Base-by-base conservation (phyloP, 2,888 invertebrate genomes). In the Xestia rhomboidea region DNA sequence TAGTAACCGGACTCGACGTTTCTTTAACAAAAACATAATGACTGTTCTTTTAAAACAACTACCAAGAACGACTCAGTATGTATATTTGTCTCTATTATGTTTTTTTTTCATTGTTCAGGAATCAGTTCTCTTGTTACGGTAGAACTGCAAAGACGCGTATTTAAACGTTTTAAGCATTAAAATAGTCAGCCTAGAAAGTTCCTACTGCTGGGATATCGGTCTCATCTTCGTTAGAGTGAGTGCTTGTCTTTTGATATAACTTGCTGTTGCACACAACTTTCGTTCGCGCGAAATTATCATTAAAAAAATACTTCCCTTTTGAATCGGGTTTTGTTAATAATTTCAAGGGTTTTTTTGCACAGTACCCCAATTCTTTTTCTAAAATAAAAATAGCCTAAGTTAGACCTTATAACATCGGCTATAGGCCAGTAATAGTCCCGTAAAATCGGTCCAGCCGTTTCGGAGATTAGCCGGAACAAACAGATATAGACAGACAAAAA, bases 131-230 rank as follows among this genome's bases (percentile, higher is more conserved):
- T n/a, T 30, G 27, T 41, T 10, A 13, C 10, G 5, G 13, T 15
- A 73, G 27, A 21, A 68, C 30, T 27, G 62, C 21, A 34, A 64
- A 63, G 73, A 38, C 85, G 81, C 13, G 51, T 84, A 10, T 51
- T n/a, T 5, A 24, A 15, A 34, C 38, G 15, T 67, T 34, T 38
- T 8, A 38, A 41, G 38, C 3, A n/a, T 34, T 5, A 11, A 38
- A 38, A 34, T 63, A 63, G 15, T n/a, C 24, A 41, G 15, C 2
- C 3, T 41, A 64, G 63, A 24, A 24, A n/a, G 1, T 24, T 38
- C 13, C 13, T 7, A 38, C 0, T 24, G 24, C 7, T 63, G 38
- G 38, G 63, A 34, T 15, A 38, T 63, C 24, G 13, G 13, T 4
- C 10, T 6, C 10, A 2, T 63, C 13, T 13, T 0, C 13, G 63